Evolutionary conservation across 1,140 invertebrate genomes (phyloP), one percentile per base, ranked within the genome.

Genomic region (Aphelenchoides fujianensis): DNA sequence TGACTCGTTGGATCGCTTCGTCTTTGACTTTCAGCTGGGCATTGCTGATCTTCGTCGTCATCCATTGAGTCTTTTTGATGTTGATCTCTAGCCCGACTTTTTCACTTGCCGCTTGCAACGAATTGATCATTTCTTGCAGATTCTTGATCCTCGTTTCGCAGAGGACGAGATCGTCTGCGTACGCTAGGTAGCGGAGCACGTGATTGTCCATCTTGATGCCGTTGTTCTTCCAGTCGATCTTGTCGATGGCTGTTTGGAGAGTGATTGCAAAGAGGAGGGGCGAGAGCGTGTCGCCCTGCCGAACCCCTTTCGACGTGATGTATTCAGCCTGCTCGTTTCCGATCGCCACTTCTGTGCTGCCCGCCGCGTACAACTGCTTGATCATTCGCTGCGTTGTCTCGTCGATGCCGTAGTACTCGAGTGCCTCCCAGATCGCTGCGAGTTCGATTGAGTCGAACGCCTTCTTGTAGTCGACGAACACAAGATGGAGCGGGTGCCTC

Each of bases 141-240:
- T 34, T 32, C 3, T 3, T 31, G n/a, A 32, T 19, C 3, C 16
- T 69, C 12, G 12, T 3, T 1, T 36, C 27, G 1, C 74, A 3
- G 2, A 76, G 55, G 1, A 72, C 74, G 12, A 74, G 55, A 48
- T 73, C 72, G 36, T 73, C 72, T 1, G 72, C 72, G 28, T 71
- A 74, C 23, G 32, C 30, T 1, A 74, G 55, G 34, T 78, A 41
- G 30, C 2, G 19, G 0, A 74, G 54, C 2, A 9, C 9, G 9
- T 61, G 31, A 7, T 23, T 28, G 30, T 36, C 23, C 28, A 74
- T 74, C 34, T 31, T 1, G 28, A 74, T 35, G 54, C 73, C 73
- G 32, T 30, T 7, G 12, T 71, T 37, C 12, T 31, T 27, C 75
- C 75, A 74, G 5, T 74, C 53, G 3, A 77, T n/a, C 31, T 55